Evolutionary conservation across 37 sponge, comb jelly and placozoan genomes (phyloP), one percentile per base, ranked within the genome.

Genomic region (Halichondria panicea): DNA sequence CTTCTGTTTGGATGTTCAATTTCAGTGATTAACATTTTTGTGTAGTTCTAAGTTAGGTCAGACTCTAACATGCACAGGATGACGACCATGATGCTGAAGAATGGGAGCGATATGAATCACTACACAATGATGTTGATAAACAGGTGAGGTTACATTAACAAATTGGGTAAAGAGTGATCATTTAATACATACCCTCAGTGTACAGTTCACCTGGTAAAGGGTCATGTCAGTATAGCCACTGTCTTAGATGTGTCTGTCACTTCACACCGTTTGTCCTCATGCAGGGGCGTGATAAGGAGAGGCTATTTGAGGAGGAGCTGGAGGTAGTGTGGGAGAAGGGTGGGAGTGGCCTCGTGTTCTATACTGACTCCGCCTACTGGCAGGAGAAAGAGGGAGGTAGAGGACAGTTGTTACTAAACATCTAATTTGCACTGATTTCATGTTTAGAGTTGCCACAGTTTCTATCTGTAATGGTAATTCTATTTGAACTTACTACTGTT

Each of bases 291-390:
- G 89, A 78, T 2, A 77, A 75, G 33, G 92, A 91, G 70, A 70
- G 93, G 39, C 55, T 96, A 35, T 92, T 70, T 80, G 96, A 96
- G 55, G 86, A 96, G 18, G 93, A 96, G 40, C 78, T 96, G 69
- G 96, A 96, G 70, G 85, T 96, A 15, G 84, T 86, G 33, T 96
- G 96, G 96, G 96, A 96, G 52, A 96, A 96, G 55, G 96, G 96
- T 44, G 76, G 93, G 27, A 92, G 93, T 89, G 96, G 96, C 11
- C 44, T 96, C 42, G 96, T 96, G 19, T 96, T 96, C 66, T 92
- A 96, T 78, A 96, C 96, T 45, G 96, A 96, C 80, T 81, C 93
- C 30, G 83, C 68, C 61, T 83, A 88, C 80, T 96, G 96, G 96
- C 78, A 88, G 11, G 79, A 95, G 34, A 66, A 69, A 38, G 92